phyloP scores from a whole-genome alignment of 2,113 vertebrate species.

The Thomomys bottae region DNA sequence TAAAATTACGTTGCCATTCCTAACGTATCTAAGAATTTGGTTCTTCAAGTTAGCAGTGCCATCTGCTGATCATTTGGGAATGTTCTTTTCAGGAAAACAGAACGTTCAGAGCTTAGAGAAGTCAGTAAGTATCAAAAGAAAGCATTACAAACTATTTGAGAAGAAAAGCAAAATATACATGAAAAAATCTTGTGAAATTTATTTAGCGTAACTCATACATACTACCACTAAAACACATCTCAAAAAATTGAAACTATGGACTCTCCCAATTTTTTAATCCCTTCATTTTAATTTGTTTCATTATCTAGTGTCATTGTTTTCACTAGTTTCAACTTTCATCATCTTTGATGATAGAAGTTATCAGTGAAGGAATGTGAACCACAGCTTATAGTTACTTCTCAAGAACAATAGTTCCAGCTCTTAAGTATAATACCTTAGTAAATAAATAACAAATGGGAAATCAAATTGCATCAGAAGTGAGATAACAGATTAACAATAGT shows the following conservation, averaged over 20 bases:
- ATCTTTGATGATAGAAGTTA: background rate
- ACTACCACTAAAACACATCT: background rate
- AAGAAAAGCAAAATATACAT: background rate
- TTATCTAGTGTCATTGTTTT: no score
- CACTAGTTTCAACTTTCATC: no score
- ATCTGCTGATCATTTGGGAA: conserved; percentile 79
- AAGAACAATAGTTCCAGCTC: background rate
- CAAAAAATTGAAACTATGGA: background rate
- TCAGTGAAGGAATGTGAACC: background rate
- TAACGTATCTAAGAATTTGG: rapidly evolving
- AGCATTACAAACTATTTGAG: conserved; percentile 7
- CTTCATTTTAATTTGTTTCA: background rate
- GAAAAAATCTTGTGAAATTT: background rate
- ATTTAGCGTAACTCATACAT: background rate
- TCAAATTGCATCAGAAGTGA: background rate
- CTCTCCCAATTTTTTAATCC: background rate
- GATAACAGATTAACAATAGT: background rate
- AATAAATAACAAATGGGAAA: conserved; percentile 8
- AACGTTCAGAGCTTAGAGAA: background rate
- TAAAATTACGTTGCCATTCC: background rate
- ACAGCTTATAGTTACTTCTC: background rate
- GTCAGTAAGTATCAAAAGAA: conserved; percentile 2
- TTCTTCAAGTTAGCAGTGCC: conserved; percentile 79
- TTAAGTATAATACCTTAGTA: background rate
- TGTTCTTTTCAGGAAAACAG: background rate